A percentile compares a stretch with the other conserved stretches of the same genome.
phyloP scores from a whole-genome alignment of 2,113 vertebrate genomes.

The Okapia johnstoni region DNA sequence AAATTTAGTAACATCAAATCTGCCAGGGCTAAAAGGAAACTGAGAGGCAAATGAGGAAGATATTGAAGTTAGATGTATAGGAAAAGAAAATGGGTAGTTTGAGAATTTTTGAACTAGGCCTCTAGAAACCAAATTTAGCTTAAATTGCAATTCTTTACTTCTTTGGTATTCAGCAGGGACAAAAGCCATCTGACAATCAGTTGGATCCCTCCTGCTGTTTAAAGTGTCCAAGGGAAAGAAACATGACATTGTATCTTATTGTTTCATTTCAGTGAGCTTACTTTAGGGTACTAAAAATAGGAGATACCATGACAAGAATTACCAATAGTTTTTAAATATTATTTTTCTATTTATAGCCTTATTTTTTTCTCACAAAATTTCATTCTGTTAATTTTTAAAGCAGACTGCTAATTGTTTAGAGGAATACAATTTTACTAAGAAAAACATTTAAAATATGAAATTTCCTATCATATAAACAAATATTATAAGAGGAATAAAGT shows the following conservation, averaged over 20 bases:
- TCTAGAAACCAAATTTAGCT: conserved; percentile 12
- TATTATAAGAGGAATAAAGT: background rate
- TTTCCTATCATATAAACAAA: background rate
- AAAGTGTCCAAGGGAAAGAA: conserved; percentile 25
- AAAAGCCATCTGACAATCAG: conserved; percentile 15
- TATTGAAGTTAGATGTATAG: background rate
- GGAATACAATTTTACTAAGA: background rate
- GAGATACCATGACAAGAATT: background rate
- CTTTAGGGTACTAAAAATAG: background rate
- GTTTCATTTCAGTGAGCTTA: conserved; percentile 54
- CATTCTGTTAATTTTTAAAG: background rate
- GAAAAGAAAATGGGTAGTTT: background rate
- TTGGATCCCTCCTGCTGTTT: background rate
- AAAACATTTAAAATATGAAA: background rate
- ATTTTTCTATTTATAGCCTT: background rate
- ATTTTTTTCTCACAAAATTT: background rate
- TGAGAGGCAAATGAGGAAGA: background rate
- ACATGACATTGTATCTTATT: conserved; percentile 28
- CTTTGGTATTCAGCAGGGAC: conserved; percentile 17
- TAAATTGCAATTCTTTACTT: background rate
- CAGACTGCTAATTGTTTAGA: background rate
- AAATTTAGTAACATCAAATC: background rate
- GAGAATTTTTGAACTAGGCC: background rate
- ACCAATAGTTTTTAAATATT: conserved; percentile 25
- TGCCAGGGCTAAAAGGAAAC: background rate